Percentiles rank a stretch among this genome's conserved stretches.
Conservation (phyloP, 2,113 vertebrate species). For the Pandion haliaetus region DNA sequence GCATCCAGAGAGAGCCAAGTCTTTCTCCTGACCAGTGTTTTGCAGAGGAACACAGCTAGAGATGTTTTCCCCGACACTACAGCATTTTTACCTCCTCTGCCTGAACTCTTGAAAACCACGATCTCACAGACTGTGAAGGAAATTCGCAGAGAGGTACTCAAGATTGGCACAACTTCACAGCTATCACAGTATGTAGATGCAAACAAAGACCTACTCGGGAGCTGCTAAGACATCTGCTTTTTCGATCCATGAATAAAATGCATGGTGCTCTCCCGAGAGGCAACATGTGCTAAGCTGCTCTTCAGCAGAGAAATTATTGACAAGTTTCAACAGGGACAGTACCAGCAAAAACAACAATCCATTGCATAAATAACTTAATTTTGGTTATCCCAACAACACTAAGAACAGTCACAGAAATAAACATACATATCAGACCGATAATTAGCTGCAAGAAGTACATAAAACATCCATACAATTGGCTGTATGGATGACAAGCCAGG, state of each 20-base stretch:
- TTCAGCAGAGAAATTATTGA: not conserved
- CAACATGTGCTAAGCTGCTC: not conserved
- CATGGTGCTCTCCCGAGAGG: not conserved
- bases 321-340: not conserved
- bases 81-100: not conserved
- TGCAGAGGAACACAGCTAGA: not conserved
- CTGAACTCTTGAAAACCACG: not conserved
- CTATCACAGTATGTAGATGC: rapidly evolving
- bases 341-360: not conserved
- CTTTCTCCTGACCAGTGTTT: not conserved
- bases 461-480: not conserved
- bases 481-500: not conserved
- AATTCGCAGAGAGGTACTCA: not conserved
- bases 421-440: rapidly evolving
- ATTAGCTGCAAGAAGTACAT: not conserved
- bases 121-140: not conserved
- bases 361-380: not conserved
- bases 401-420: not conserved
- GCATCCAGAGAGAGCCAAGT: not conserved
- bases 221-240: not conserved
- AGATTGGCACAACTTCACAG: not conserved
- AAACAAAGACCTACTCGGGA: not conserved
- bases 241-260: not conserved
- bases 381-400: not conserved
- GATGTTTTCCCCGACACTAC: not conserved